A percentile compares a stretch with the other conserved stretches of the same genome.
These are phyloP conservation scores for Dendrolimus pini DNA, from an alignment of 2,888 invertebrate species.

Conservation along the genomic window DNA sequence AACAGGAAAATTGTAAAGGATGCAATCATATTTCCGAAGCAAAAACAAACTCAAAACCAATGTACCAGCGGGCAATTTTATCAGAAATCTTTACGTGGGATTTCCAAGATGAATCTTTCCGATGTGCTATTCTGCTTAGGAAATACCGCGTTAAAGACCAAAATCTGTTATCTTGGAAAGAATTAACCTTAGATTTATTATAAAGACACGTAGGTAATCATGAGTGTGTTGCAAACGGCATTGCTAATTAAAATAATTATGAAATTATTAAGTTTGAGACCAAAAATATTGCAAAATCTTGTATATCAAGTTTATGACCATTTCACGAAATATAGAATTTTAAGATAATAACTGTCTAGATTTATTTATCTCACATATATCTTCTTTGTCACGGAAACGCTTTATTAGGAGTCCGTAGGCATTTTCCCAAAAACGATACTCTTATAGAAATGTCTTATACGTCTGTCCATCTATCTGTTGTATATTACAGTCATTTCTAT, in stretches of 20 bases:
- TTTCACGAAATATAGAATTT: too few relatives aligned
- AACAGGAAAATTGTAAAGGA: background rate
- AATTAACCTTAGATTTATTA: background rate
- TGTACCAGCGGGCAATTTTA: background rate
- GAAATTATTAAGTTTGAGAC: slow-evolving; percentile 3
- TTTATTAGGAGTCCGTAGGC: too few relatives aligned
- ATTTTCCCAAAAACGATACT: too few relatives aligned
- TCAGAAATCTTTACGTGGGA: background rate
- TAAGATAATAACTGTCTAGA: too few relatives aligned
- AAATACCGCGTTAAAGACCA: background rate
- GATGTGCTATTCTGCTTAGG: background rate
- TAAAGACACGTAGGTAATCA: background rate
- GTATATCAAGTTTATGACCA: background rate
- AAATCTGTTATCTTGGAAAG: background rate
- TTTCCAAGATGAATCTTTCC: background rate
- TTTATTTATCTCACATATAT: too few relatives aligned
- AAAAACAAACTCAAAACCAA: background rate
- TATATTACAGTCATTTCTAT: too few relatives aligned
- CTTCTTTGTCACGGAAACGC: too few relatives aligned
- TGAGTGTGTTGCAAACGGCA: background rate
- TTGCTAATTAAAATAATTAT: slow-evolving; percentile 1
- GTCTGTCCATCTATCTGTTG: too few relatives aligned
- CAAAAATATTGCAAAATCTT: background rate
- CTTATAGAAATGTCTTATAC: too few relatives aligned
- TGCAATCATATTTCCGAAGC: background rate